phyloP scores from a whole-genome alignment of 2,888 invertebrate genomes.

The Phengaris alcon region DNA sequence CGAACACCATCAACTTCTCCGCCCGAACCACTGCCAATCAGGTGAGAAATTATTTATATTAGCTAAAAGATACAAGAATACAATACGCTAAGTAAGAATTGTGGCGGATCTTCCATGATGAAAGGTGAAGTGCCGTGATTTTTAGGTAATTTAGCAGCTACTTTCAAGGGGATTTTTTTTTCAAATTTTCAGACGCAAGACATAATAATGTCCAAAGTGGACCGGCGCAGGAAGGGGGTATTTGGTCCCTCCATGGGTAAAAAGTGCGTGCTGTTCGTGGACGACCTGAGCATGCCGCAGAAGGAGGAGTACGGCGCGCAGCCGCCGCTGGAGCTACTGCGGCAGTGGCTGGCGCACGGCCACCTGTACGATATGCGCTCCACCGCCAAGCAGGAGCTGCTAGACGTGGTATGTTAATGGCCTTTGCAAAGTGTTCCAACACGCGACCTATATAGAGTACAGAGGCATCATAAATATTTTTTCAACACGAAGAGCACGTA shows the following conservation, averaged over 20 bases:
- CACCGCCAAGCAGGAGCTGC: conserved; percentile 86
- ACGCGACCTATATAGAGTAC: no score
- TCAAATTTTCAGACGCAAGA: conserved; percentile 86
- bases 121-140: no score
- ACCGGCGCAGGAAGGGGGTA: conserved; percentile 93
- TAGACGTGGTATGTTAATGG: conserved; percentile 86
- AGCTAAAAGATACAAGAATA: no score
- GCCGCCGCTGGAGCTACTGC: conserved; percentile 91
- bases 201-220: conserved; percentile 95
- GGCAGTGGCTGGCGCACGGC: conserved; percentile 95
- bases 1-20: conserved; percentile 94
- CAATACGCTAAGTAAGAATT: no score
- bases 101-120: no score
- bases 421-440: background rate
- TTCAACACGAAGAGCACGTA: no score
- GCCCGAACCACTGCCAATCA: conserved; percentile 92
- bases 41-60: conserved; percentile 53
- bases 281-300: conserved; percentile 95
- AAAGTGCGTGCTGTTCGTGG: conserved; percentile 93
- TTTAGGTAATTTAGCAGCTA: no score
- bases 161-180: no score
- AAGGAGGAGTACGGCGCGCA: conserved; percentile 94
- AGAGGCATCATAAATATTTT: no score
- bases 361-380: conserved; percentile 94
- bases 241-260: conserved; percentile 96